Evolutionary conservation across 2,888 invertebrate genomes (phyloP).

Genomic region (Leptopilina myrica): DNA sequence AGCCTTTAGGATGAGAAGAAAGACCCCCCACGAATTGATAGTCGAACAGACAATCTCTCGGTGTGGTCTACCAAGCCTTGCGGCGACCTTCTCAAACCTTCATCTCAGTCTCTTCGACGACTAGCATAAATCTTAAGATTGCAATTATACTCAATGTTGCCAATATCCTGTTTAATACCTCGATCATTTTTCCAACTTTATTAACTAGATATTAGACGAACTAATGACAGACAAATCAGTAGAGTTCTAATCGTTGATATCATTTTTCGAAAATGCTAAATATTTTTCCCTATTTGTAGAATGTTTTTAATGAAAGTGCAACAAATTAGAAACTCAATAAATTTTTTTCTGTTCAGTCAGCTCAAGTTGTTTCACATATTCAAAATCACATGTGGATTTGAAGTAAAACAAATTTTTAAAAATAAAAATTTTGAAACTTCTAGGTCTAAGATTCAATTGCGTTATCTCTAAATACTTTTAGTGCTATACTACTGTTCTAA

Average conservation of each 20-base stretch:
- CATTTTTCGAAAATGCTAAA: too few relatives aligned
- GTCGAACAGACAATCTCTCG: slow-evolving; percentile 64
- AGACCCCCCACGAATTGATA: slow-evolving; percentile 69
- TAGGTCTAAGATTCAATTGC: too few relatives aligned
- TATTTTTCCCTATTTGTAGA: too few relatives aligned
- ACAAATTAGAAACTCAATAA: too few relatives aligned
- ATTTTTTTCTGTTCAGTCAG: too few relatives aligned
- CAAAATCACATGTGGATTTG: too few relatives aligned
- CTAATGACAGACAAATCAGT: slow-evolving; percentile 38
- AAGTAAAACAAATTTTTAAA: too few relatives aligned
- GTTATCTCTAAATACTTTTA: too few relatives aligned
- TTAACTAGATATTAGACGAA: slow-evolving; percentile 51
- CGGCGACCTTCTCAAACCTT: slow-evolving; percentile 69
- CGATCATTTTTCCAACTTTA: slow-evolving; percentile 58
- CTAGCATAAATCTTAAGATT: slow-evolving; percentile 64
- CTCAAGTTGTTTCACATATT: too few relatives aligned
- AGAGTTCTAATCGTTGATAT: slow-evolving; percentile 28
- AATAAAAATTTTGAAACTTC: too few relatives aligned
- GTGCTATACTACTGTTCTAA: too few relatives aligned
- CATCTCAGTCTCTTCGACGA: slow-evolving; percentile 48
- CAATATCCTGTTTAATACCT: slow-evolving; percentile 68
- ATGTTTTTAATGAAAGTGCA: too few relatives aligned
- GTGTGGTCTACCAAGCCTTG: slow-evolving; percentile 73
- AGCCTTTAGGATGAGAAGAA: slow-evolving; percentile 51
- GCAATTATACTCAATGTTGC: slow-evolving; percentile 62